phyloP scores from a whole-genome alignment of 2,888 invertebrate genomes.

The Hoplodrina blanda region DNA sequence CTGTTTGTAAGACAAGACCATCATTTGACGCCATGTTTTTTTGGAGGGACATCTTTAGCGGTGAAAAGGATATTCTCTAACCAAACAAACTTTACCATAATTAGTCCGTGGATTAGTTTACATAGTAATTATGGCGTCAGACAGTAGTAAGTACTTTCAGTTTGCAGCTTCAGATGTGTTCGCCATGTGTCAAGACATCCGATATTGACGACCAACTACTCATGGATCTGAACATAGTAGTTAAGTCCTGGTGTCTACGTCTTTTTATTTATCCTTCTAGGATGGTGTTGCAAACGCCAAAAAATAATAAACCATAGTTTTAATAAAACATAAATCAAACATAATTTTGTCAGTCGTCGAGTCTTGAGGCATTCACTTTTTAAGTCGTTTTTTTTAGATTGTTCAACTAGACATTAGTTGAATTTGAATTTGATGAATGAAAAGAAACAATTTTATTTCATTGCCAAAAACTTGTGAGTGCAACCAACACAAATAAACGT shows the following conservation, averaged over 20 bases:
- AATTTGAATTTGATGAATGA: too few species aligned
- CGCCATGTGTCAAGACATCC: constrained; percentile 41
- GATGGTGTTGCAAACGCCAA: background rate
- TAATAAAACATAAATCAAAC: too few species aligned
- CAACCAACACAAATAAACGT: background rate
- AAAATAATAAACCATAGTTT: too few species aligned
- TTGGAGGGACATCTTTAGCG: background rate
- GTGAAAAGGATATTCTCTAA: background rate
- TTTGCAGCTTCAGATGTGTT: constrained; percentile 10
- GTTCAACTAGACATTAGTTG: background rate
- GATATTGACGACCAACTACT: constrained; percentile 36
- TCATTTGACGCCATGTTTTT: background rate
- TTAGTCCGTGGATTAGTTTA: background rate
- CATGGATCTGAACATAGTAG: background rate
- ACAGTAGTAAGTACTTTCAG: constrained; percentile 17
- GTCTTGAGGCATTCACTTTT: background rate
- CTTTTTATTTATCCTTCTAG: background rate
- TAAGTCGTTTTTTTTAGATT: background rate
- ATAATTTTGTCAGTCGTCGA: too few species aligned
- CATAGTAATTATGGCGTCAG: background rate
- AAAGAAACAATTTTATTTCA: too few species aligned
- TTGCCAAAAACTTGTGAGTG: background rate
- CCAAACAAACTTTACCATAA: constrained; percentile 2
- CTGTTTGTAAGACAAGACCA: constrained; percentile 7
- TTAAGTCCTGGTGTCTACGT: background rate